These are phyloP conservation scores for Mesaphorura yosii DNA, from an alignment of 1,140 invertebrate species.

Conservation along the genomic window DNA sequence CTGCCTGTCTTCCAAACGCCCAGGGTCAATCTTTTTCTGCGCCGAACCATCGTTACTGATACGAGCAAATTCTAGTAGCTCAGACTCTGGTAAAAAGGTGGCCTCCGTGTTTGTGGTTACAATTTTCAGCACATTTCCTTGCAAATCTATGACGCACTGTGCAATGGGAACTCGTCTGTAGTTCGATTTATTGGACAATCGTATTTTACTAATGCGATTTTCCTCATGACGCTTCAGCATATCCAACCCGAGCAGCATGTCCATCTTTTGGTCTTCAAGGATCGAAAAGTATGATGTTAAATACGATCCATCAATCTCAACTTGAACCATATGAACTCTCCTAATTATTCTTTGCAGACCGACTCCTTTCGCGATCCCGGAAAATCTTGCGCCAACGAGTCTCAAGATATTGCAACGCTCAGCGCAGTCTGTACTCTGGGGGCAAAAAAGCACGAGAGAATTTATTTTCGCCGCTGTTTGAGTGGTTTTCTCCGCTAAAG, in stretches of 20 bases:
- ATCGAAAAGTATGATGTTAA: conserved; percentile 94
- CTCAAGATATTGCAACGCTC: conserved; percentile 92
- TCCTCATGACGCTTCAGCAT: conserved; percentile 94
- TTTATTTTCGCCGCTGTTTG: background rate
- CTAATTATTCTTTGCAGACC: conserved; percentile 91
- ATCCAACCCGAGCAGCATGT: conserved; percentile 93
- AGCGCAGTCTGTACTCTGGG: conserved; percentile 78
- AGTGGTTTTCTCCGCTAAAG: too few species aligned
- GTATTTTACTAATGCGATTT: conserved; percentile 12
- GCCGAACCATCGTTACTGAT: conserved; percentile 39
- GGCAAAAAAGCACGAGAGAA: conserved; percentile 9
- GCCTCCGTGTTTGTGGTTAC: conserved; percentile 91
- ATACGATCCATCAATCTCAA: conserved; percentile 87
- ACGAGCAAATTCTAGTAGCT: conserved; percentile 57
- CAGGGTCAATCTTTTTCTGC: conserved; percentile 36
- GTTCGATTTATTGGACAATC: background rate
- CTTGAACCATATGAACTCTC: conserved; percentile 90
- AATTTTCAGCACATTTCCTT: conserved; percentile 75
- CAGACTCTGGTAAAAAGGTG: conserved; percentile 72
- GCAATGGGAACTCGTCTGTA: conserved; percentile 23
- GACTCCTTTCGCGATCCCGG: conserved; percentile 88
- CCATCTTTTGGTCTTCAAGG: conserved; percentile 95
- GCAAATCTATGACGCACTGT: conserved; percentile 85
- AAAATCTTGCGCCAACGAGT: conserved; percentile 85
- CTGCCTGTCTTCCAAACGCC: conserved; percentile 42